A percentile compares a stretch with the other conserved stretches of the same genome.
Evolutionary conservation across 2,888 invertebrate genomes (phyloP).

Genomic region (Drosophila anomalata): DNA sequence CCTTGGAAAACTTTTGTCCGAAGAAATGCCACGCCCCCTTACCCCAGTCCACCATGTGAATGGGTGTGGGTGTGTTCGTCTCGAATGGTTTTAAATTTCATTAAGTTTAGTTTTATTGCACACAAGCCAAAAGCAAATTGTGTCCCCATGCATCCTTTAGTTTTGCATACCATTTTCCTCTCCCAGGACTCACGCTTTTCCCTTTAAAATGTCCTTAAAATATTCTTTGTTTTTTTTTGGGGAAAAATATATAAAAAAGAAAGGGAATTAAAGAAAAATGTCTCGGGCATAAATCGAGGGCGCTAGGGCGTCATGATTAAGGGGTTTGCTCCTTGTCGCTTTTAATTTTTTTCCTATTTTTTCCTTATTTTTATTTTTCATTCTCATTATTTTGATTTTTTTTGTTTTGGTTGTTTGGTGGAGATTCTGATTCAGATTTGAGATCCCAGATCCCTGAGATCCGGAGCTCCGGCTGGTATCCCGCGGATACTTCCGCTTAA

Average conservation of each 20-base stretch:
- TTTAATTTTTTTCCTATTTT: conserved; percentile 70
- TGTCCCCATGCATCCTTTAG: conserved; percentile 24
- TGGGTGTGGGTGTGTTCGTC: conserved; percentile 38
- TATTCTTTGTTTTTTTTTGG: background rate
- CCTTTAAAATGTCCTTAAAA: conserved; percentile 19
- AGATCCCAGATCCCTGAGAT: conserved; percentile 41
- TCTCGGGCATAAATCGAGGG: conserved; percentile 67
- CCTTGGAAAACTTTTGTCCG: conserved; percentile 46
- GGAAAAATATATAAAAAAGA: conserved; percentile 10
- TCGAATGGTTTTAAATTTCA: conserved; percentile 71
- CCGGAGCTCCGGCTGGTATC: conserved; percentile 71
- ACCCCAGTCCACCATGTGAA: background rate
- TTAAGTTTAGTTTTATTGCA: conserved; percentile 73
- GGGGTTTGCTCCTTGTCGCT: conserved; percentile 76
- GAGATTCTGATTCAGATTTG: conserved; percentile 25
- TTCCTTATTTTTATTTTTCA: conserved; percentile 56
- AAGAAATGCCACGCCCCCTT: conserved; percentile 37
- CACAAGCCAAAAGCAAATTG: conserved; percentile 43
- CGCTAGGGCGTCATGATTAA: conserved; percentile 77
- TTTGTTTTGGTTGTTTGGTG: background rate
- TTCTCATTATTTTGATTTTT: conserved; percentile 65
- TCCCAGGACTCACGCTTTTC: background rate
- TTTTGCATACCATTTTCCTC: conserved; percentile 45
- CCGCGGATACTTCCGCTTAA: conserved; percentile 83
- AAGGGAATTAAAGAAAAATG: conserved; percentile 30